Percentiles rank a stretch among this genome's conserved stretches.
phyloP scores from a whole-genome alignment of 92 coral and sea anemone genomes.

The Siderastrea siderea region DNA sequence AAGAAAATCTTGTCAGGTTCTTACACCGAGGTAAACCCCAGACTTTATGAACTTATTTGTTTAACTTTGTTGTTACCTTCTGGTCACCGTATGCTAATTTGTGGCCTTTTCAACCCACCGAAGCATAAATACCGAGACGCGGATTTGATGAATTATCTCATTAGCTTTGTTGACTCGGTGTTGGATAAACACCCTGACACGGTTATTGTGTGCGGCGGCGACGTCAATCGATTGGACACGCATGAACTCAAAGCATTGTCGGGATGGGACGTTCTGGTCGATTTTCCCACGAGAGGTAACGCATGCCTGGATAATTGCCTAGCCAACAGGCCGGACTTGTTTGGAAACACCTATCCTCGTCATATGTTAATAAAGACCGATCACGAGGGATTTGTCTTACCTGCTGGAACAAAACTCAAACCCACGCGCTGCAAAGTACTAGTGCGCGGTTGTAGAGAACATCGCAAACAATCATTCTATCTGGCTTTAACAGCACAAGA shows the following conservation, averaged over 20 bases:
- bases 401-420: constrained; percentile 76
- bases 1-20: no score
- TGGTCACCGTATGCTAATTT: constrained; percentile 60
- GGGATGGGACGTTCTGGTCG: constrained; percentile 8
- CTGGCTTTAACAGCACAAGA: constrained; percentile 35
- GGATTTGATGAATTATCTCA: constrained; percentile 61
- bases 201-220: constrained; percentile 40
- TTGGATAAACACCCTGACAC: constrained; percentile 32
- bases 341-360: constrained; percentile 65
- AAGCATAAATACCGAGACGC: constrained; percentile 52
- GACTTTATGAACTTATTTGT: constrained; percentile 53
- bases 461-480: constrained; percentile 58
- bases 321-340: constrained; percentile 72
- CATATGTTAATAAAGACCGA: constrained; percentile 75
- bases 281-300: constrained; percentile 26
- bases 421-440: constrained; percentile 47
- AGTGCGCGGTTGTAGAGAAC: constrained; percentile 64
- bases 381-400: constrained; percentile 66
- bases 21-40: no score
- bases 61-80: constrained; percentile 58
- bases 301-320: constrained; percentile 63
- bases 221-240: constrained; percentile 19
- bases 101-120: constrained; percentile 73
- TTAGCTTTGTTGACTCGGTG: constrained; percentile 45
- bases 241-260: constrained; percentile 10